These are phyloP conservation scores for Didymodactylos carnosus DNA, from an alignment of 2,888 invertebrate species.

Conservation along the genomic window DNA sequence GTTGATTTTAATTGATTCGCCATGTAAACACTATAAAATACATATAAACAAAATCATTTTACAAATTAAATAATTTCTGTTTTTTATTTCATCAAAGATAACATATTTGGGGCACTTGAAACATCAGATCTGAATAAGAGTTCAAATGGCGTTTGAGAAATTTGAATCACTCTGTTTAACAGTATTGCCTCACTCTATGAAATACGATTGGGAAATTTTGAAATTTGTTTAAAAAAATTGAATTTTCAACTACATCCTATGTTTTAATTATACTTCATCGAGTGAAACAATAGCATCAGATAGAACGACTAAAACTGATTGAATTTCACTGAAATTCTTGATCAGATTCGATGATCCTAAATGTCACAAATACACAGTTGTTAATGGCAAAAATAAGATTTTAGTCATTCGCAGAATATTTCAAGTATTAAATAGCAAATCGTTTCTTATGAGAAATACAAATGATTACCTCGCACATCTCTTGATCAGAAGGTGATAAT, in stretches of 20 bases:
- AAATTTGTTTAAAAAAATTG: background rate
- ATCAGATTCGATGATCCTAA: background rate
- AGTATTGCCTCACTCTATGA: background rate
- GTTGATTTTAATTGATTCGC: too few relatives aligned
- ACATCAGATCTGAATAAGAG: background rate
- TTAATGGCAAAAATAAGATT: too few relatives aligned
- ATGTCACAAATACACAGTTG: background rate
- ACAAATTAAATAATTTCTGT: background rate
- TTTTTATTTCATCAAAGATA: background rate
- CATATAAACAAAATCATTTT: background rate
- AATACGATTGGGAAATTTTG: background rate
- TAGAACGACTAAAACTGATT: background rate
- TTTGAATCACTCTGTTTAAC: background rate
- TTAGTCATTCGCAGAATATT: background rate
- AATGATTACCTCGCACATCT: background rate
- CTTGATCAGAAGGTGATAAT: background rate
- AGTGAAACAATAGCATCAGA: background rate
- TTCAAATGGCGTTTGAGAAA: background rate
- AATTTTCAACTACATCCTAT: background rate
- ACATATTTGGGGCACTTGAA: background rate
- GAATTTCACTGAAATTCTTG: background rate
- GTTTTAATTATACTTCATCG: background rate
- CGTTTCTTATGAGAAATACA: background rate
- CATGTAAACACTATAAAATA: background rate
- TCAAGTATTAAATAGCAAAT: background rate